Conservation (phyloP, 2,888 invertebrate species). For the Diplolepis rosae region DNA sequence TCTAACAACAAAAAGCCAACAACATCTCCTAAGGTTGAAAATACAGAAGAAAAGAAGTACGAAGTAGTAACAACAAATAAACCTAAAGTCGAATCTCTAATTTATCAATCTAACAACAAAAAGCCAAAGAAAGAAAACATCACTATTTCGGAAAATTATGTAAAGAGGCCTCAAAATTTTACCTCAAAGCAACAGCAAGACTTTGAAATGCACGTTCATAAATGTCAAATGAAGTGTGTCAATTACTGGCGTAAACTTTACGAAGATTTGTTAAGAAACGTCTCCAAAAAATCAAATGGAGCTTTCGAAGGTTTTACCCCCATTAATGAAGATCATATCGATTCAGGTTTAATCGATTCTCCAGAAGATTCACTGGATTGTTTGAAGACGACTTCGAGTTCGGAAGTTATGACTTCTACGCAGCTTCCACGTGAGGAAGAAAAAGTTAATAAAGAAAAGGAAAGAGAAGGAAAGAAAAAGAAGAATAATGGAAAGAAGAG, state of each 20-base stretch:
- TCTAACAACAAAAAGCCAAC: neutral
- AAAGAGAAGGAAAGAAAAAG: neutral
- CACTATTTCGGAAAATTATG: neutral
- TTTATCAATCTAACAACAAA: neutral
- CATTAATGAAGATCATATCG: slow-evolving; percentile 19
- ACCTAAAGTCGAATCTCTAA: neutral
- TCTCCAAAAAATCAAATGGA: neutral
- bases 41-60: neutral
- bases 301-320: neutral
- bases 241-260: slow-evolving; percentile 44
- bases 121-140: neutral
- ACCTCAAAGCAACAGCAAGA: neutral
- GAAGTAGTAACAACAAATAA: neutral
- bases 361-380: neutral
- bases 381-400: neutral
- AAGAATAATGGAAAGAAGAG: neutral
- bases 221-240: slow-evolving; percentile 39
- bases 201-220: slow-evolving; percentile 10
- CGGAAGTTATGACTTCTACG: neutral
- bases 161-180: slow-evolving; percentile 2
- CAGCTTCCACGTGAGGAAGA: neutral
- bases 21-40: too few relatives aligned
- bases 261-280: slow-evolving; percentile 31
- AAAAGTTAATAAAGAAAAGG: neutral
- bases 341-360: neutral